phyloP scores from a whole-genome alignment of 2,113 vertebrate species.

The Upupa epops region DNA sequence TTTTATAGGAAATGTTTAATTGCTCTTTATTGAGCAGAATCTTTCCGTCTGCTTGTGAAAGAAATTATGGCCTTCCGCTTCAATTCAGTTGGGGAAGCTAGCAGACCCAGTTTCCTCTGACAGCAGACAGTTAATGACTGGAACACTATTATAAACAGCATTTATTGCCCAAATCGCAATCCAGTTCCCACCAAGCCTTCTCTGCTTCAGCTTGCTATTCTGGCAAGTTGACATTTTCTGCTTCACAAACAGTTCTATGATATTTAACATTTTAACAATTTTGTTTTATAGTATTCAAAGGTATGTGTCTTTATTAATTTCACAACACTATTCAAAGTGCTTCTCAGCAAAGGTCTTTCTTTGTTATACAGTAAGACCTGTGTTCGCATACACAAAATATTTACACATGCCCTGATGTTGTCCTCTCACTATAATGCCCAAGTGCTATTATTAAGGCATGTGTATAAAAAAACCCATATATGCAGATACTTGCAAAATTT shows the following conservation, averaged over 20 bases:
- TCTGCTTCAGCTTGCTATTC: neutral
- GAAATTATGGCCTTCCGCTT: slow-evolving; percentile 59
- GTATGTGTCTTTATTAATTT: neutral
- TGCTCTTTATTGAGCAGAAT: slow-evolving; percentile 77
- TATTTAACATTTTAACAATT: neutral
- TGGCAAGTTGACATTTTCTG: slow-evolving; percentile 21
- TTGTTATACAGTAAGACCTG: neutral
- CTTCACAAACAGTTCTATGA: neutral
- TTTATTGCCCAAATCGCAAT: slow-evolving; percentile 74
- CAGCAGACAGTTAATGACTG: slow-evolving; percentile 58
- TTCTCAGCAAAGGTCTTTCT: neutral
- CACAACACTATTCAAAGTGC: neutral
- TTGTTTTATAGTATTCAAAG: neutral
- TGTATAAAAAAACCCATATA: neutral
- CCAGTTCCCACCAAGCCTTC: slow-evolving; percentile 50
- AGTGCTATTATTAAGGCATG: neutral
- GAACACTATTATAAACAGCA: slow-evolving; percentile 55
- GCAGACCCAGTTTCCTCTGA: slow-evolving; percentile 66
- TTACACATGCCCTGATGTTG: neutral
- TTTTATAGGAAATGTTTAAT: slow-evolving; percentile 74
- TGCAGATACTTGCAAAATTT: neutral
- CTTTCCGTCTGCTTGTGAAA: slow-evolving; percentile 74
- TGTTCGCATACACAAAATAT: neutral
- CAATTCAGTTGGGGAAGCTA: slow-evolving; percentile 66
- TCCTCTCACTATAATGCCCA: neutral